Conservation (phyloP, 2,888 invertebrate species). For the Brachynemurus nebulosus region DNA sequence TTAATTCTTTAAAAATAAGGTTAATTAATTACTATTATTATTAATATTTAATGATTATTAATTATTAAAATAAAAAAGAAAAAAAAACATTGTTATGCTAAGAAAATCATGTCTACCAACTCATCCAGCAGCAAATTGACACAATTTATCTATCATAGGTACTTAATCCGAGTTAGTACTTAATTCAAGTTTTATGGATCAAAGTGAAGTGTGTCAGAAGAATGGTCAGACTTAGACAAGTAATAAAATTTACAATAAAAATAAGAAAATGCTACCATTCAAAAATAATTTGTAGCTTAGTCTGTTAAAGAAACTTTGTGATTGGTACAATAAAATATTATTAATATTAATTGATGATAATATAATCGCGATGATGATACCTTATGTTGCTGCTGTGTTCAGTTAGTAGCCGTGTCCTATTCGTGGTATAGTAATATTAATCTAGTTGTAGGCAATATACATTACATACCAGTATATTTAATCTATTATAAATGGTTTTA, state of each 20-base stretch:
- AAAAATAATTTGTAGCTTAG: too few relatives aligned
- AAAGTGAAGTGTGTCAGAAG: too few relatives aligned
- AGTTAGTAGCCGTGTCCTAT: slow-evolving; percentile 27
- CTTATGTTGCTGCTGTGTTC: not conserved
- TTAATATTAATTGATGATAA: too few relatives aligned
- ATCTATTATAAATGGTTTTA: slow-evolving; percentile 10
- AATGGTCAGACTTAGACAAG: too few relatives aligned
- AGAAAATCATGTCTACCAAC: slow-evolving; percentile 19
- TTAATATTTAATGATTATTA: slow-evolving; percentile 28
- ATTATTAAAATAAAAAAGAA: slow-evolving; percentile 5
- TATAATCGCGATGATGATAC: too few relatives aligned
- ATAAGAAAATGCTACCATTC: too few relatives aligned
- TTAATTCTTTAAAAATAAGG: slow-evolving; percentile 27
- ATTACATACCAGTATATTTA: slow-evolving; percentile 8
- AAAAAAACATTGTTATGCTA: slow-evolving; percentile 31
- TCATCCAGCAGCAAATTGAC: not conserved
- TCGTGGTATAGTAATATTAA: slow-evolving; percentile 33
- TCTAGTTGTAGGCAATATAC: slow-evolving; percentile 11
- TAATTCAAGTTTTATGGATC: too few relatives aligned
- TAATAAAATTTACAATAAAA: too few relatives aligned
- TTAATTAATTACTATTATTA: slow-evolving; percentile 36
- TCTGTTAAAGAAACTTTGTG: too few relatives aligned
- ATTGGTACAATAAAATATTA: too few relatives aligned
- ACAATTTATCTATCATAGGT: too few relatives aligned
- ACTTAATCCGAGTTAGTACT: too few relatives aligned